A percentile compares a stretch with the other conserved stretches of the same genome.
Conservation (phyloP, 2,797 vertebrate species). For the Oceanodroma leucorhoa region DNA sequence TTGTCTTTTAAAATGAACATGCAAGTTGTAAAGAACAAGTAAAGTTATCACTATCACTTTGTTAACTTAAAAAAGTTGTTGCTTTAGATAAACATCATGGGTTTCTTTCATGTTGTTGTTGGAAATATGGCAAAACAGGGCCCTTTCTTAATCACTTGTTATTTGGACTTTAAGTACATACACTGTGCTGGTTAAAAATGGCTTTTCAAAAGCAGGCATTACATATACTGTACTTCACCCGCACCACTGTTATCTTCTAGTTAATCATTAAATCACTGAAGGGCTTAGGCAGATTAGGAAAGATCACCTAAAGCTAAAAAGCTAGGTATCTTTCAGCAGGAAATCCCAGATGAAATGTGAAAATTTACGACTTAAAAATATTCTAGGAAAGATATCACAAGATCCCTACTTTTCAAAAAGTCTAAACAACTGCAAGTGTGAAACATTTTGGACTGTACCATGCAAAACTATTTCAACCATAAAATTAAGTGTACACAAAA, state of each 20-base stretch:
- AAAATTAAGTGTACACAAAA: neutral
- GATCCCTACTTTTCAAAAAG: neutral
- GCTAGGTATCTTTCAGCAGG: neutral
- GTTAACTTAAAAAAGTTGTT: neutral
- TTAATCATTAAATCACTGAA: conserved; percentile 30
- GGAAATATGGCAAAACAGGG: neutral
- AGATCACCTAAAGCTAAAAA: neutral
- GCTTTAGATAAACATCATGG: neutral
- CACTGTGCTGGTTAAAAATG: neutral
- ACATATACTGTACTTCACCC: neutral
- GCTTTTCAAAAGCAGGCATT: neutral
- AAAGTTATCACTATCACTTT: neutral
- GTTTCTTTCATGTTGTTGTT: neutral
- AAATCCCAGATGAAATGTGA: neutral
- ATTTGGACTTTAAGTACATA: neutral
- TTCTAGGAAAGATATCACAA: neutral
- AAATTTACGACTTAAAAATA: neutral
- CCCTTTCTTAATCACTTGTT: neutral
- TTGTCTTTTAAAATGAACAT: neutral
- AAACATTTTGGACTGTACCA: neutral
- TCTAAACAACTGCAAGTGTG: neutral
- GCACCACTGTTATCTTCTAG: neutral
- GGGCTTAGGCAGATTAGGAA: neutral
- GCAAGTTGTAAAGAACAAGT: neutral
- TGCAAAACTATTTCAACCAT: neutral